Conservation (phyloP, 2,888 invertebrate species). For the Auanema sp. region DNA sequence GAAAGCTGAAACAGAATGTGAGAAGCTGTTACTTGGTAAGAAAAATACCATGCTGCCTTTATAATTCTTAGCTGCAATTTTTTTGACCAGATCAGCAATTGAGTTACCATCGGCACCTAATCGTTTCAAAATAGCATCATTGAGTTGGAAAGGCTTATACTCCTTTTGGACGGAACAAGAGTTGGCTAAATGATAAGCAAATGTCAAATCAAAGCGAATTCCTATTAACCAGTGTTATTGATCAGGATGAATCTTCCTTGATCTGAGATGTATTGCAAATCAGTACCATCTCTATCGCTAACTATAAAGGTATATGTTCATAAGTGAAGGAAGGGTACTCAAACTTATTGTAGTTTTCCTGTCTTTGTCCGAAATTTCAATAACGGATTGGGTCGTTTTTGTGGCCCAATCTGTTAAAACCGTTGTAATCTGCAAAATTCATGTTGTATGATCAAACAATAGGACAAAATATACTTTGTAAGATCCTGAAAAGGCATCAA, state of each 20-base stretch:
- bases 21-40: too few species aligned
- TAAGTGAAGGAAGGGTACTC: neutral
- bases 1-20: conserved; percentile 2
- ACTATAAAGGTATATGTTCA: neutral
- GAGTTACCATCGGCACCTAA: conserved; percentile 7
- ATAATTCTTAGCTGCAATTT: neutral
- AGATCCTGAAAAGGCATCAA: too few species aligned
- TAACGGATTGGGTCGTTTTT: conserved; percentile 1
- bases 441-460: too few species aligned
- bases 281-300: neutral
- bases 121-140: neutral
- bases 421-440: too few species aligned
- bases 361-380: conserved; percentile 9
- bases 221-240: neutral
- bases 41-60: conserved; percentile 3
- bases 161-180: conserved; percentile 9
- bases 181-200: neutral
- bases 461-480: too few species aligned
- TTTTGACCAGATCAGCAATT: conserved; percentile 1
- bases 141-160: neutral
- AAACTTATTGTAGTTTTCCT: neutral
- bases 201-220: too few species aligned
- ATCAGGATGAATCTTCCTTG: conserved; percentile 1
- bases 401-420: conserved; percentile 11
- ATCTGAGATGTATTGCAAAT: neutral